Evolutionary conservation across 2,113 vertebrate species (phyloP).

Genomic region (Mugil cephalus): DNA sequence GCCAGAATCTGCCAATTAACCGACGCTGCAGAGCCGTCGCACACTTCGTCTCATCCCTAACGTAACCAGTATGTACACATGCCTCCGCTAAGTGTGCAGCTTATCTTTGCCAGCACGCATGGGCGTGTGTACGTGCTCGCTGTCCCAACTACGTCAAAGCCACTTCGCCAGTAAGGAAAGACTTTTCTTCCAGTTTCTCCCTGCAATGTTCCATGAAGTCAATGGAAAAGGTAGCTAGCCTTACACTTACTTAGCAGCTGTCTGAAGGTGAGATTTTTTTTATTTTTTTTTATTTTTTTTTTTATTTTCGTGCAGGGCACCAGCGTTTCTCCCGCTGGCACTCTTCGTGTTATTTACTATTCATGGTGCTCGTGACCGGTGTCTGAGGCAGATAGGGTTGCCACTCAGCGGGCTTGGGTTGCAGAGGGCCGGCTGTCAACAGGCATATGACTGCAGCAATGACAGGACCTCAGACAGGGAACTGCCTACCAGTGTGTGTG

Average conservation of each 20-base stretch:
- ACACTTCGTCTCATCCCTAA: neutral
- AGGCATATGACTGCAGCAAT: constrained; percentile 69
- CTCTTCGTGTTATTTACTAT: constrained; percentile 90
- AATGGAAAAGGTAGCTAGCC: constrained; percentile 48
- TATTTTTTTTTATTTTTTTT: constrained; percentile 87
- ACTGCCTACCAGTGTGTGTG: constrained; percentile 31
- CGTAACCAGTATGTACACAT: constrained; percentile 25
- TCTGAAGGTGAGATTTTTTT: constrained; percentile 82
- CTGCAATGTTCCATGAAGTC: constrained; percentile 67
- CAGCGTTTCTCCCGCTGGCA: constrained; percentile 78
- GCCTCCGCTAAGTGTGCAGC: constrained; percentile 35
- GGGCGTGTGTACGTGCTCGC: neutral
- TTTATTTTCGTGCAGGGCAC: constrained; percentile 84
- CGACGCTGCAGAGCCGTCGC: too few relatives aligned
- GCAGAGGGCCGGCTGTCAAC: constrained; percentile 60
- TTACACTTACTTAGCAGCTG: constrained; percentile 68
- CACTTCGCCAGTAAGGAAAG: constrained; percentile 9
- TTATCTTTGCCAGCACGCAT: constrained; percentile 63
- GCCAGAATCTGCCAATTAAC: neutral
- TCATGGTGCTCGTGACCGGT: constrained; percentile 84
- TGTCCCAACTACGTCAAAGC: constrained; percentile 53
- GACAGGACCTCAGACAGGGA: constrained; percentile 48
- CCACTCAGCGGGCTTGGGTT: constrained; percentile 66
- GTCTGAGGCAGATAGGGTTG: constrained; percentile 86
- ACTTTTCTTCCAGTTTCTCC: constrained; percentile 54